Conservation (phyloP, 2,797 vertebrate genomes). For the Syngnathus rostellatus region DNA sequence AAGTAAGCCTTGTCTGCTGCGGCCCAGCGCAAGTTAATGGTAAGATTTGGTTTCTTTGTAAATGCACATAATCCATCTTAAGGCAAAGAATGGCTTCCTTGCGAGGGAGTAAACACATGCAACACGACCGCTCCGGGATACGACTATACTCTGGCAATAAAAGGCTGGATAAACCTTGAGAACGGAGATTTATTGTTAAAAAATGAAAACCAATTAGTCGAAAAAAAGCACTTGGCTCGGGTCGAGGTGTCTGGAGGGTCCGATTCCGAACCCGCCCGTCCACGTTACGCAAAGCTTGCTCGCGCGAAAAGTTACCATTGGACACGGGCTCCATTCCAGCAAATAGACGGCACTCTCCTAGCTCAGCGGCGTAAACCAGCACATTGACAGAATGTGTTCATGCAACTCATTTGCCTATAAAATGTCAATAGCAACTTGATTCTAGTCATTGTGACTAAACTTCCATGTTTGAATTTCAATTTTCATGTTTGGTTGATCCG, state of each 20-base stretch:
- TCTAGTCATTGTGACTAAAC: not conserved
- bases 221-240: not conserved
- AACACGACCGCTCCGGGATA: conserved; percentile 48
- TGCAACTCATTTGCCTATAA: not conserved
- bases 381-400: not conserved
- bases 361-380: not conserved
- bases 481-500: not conserved
- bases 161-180: conserved; percentile 1
- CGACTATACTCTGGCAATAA: conserved; percentile 45
- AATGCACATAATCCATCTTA: not conserved
- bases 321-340: conserved; percentile 28
- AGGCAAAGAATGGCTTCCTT: not conserved
- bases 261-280: not conserved
- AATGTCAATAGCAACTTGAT: no score
- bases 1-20: not conserved
- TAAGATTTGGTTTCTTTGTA: conserved; percentile 22
- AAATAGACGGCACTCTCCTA: conserved; percentile 37
- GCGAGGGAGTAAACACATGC: not conserved
- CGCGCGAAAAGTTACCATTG: conserved; percentile 22
- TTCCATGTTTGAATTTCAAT: not conserved
- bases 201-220: no score
- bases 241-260: not conserved
- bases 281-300: not conserved
- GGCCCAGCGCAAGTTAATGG: conserved; percentile 19
- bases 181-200: not conserved